phyloP scores from a whole-genome alignment of 1,140 invertebrate genomes.

The Ceratoteleas bidentatus region DNA sequence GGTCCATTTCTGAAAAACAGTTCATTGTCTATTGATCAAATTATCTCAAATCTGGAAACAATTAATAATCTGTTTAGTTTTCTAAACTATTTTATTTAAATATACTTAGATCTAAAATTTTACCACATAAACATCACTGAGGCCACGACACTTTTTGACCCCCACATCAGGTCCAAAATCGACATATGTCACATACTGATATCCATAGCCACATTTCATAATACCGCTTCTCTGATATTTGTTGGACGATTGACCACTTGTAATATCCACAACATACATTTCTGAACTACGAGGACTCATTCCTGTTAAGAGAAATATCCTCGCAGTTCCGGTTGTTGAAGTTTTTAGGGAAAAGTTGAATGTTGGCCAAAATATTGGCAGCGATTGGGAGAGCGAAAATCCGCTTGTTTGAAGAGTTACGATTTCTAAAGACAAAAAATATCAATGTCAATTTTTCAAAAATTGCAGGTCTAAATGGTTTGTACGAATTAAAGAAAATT shows the following conservation, averaged over 20 bases:
- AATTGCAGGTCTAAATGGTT: slow-evolving; percentile 25
- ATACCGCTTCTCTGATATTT: slow-evolving; percentile 37
- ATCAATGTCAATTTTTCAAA: too few species aligned
- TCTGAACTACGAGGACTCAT: slow-evolving; percentile 26
- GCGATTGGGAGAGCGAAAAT: slow-evolving; percentile 14
- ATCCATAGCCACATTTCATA: slow-evolving; percentile 46
- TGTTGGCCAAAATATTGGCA: slow-evolving; percentile 31
- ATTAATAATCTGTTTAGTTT: background rate
- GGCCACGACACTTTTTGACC: slow-evolving; percentile 35
- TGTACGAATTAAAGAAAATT: too few species aligned
- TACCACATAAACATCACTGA: slow-evolving; percentile 44
- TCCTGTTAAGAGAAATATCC: slow-evolving; percentile 41
- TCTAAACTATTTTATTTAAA: background rate
- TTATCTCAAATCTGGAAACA: background rate
- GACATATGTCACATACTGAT: slow-evolving; percentile 26
- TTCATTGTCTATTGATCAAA: background rate
- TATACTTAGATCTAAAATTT: slow-evolving; percentile 2
- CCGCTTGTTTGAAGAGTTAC: slow-evolving; percentile 35
- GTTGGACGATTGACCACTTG: slow-evolving; percentile 13
- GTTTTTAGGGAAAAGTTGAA: slow-evolving; percentile 57
- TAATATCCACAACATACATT: slow-evolving; percentile 52
- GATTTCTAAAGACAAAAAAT: slow-evolving; percentile 37
- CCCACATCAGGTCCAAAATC: slow-evolving; percentile 49
- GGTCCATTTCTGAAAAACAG: slow-evolving; percentile 32
- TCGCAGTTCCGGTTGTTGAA: slow-evolving; percentile 17